phyloP scores from a whole-genome alignment of 2,113 vertebrate genomes.

The Burhinus oedicnemus region DNA sequence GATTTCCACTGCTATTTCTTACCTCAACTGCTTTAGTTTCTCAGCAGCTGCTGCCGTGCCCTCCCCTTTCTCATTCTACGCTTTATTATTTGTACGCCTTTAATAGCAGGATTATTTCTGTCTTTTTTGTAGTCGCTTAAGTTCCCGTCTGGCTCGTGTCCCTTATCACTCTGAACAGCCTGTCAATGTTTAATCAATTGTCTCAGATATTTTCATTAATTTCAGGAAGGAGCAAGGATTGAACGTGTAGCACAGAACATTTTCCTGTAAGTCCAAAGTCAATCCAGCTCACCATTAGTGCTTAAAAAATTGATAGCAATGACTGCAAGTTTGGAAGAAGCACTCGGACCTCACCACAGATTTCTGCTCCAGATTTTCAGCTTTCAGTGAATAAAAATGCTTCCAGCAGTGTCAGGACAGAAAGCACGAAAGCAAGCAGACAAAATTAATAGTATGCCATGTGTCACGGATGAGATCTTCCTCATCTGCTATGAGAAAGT shows the following conservation, averaged over 20 bases:
- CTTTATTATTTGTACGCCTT: not conserved
- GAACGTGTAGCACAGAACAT: not conserved
- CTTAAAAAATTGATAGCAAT: not conserved
- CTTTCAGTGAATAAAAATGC: not conserved
- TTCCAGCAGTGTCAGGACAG: not conserved
- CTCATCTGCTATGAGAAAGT: not conserved
- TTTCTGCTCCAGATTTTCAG: not conserved
- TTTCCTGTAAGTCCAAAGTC: not conserved
- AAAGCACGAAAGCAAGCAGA: not conserved
- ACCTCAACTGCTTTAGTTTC: not conserved
- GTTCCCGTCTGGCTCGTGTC: not conserved
- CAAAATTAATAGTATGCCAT: not conserved
- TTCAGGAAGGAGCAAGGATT: not conserved
- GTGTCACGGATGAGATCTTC: not conserved
- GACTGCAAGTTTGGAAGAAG: not conserved
- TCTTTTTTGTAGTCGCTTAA: not conserved
- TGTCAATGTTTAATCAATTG: not conserved
- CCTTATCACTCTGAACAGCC: not conserved
- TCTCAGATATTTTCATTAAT: not conserved
- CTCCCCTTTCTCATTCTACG: not conserved
- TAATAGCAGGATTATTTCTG: not conserved
- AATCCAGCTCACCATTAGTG: not conserved
- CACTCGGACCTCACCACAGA: not conserved
- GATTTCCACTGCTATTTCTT: not conserved
- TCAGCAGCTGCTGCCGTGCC: not conserved